Evolutionary conservation across 2,888 invertebrate genomes (phyloP).

Genomic region (Plutella xylostella): DNA sequence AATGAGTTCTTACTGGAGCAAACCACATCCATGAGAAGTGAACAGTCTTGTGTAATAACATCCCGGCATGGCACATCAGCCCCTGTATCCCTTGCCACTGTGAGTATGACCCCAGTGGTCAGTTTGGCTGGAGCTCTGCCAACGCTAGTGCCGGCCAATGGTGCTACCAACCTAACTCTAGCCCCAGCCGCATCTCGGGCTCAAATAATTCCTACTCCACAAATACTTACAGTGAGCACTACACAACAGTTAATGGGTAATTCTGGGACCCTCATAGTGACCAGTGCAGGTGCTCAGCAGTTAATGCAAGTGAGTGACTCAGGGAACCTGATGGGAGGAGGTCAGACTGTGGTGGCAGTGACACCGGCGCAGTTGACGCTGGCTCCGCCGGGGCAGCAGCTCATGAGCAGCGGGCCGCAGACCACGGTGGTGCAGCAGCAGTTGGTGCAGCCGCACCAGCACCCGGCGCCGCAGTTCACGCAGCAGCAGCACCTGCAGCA

Average conservation of each 20-base stretch:
- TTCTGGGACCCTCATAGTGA: slow-evolving; percentile 58
- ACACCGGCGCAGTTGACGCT: slow-evolving; percentile 57
- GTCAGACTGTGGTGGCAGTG: slow-evolving; percentile 60
- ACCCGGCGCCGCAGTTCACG: slow-evolving; percentile 49
- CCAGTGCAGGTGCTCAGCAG: slow-evolving; percentile 63
- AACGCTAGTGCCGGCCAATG: slow-evolving; percentile 49
- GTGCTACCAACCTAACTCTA: slow-evolving; percentile 46
- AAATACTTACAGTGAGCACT: slow-evolving; percentile 58
- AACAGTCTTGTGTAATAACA: slow-evolving; percentile 59
- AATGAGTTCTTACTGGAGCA: slow-evolving; percentile 61
- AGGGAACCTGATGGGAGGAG: slow-evolving; percentile 58
- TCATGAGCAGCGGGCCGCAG: slow-evolving; percentile 34
- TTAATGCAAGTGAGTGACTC: slow-evolving; percentile 66
- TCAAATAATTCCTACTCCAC: slow-evolving; percentile 56
- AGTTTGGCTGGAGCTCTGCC: slow-evolving; percentile 56
- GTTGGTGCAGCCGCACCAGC: slow-evolving; percentile 46
- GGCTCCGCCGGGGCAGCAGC: slow-evolving; percentile 48
- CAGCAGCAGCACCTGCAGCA: slow-evolving; percentile 53
- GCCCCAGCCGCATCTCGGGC: slow-evolving; percentile 58
- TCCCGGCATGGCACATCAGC: slow-evolving; percentile 59
- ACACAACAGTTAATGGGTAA: slow-evolving; percentile 61
- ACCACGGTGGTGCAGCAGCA: slow-evolving; percentile 50
- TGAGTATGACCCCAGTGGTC: slow-evolving; percentile 61
- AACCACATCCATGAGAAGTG: slow-evolving; percentile 48
- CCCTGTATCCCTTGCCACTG: slow-evolving; percentile 58